Conservation (phyloP, 2,888 invertebrate species). For the Anorthoa munda region DNA sequence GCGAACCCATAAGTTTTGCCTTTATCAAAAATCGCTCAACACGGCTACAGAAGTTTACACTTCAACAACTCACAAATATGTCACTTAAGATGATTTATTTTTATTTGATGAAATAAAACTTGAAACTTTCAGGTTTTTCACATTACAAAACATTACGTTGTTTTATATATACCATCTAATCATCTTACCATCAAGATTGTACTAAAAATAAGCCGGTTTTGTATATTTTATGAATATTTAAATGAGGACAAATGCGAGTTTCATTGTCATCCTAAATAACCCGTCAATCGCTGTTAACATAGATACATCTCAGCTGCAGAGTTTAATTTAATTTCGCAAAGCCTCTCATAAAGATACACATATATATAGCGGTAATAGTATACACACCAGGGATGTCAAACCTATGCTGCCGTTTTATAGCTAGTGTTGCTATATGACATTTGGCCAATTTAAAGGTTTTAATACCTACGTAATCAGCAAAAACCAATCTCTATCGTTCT, state of each 20-base stretch:
- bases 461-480: too few relatives aligned
- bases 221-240: background rate
- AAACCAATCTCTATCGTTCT: too few relatives aligned
- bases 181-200: background rate
- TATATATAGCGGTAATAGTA: background rate
- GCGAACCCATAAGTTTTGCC: too few relatives aligned
- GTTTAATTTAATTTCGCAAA: slow-evolving; percentile 16
- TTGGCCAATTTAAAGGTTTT: too few relatives aligned
- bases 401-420: too few relatives aligned
- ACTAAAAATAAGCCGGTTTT: background rate
- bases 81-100: too few relatives aligned
- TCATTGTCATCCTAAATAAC: slow-evolving; percentile 5
- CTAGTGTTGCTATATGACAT: too few relatives aligned
- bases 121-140: background rate
- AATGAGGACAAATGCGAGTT: background rate
- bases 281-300: slow-evolving; percentile 9
- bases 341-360: slow-evolving; percentile 14
- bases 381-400: too few relatives aligned
- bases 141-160: background rate
- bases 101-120: too few relatives aligned
- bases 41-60: too few relatives aligned
- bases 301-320: background rate
- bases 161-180: background rate
- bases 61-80: too few relatives aligned
- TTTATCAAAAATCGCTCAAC: too few relatives aligned